Base-by-base conservation (phyloP, 1,140 invertebrate genomes). In the Psix sp. region DNA sequence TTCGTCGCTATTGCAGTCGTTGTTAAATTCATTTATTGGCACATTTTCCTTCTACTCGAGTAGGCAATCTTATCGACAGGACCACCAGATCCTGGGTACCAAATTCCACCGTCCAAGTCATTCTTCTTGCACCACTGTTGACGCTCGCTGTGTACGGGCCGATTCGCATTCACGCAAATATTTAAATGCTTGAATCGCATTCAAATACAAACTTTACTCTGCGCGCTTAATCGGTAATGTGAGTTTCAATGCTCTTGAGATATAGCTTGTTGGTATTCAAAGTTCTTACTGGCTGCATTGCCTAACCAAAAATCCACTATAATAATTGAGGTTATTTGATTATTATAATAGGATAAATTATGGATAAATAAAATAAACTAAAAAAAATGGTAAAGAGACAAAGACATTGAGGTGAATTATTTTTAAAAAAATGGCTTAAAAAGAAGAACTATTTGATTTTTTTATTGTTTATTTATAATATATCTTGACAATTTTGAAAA, bases 81-180 rank as follows among this genome's bases (percentile, higher is more conserved):
- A 72, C 82, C 82, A 84, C 82, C 82, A 80, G 79, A 82, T 80
- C 74, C 68, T 84, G 82, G 80, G 82, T 84, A 84, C 51, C 36
- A 16, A 45, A 45, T 38, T 51, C 31, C 14, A 3, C 9, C 18
- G 54, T 36, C 33, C 26, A 13, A 57, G 16, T 59, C 29, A 5
- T 59, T 26, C 11, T 42, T 40, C 18, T n/a, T n/a, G 21, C 5
- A 43, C 48, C 11, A 21, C 21, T 39, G 38, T 59, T 68, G 26
- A 35, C 38, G 21, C 42, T n/a, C n/a, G n/a, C n/a, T n/a, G n/a
- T n/a, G n/a, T 43, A 2, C 13, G 14, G 17, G 29, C 43, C 48
- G 15, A 17, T 29, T 52, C 43, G 39, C 43, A 46, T 46, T 38
- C 49, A 51, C 20, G 20, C 52, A 66, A 66, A 66, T 56, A 66